Percentiles rank a stretch among this genome's conserved stretches.
These are phyloP conservation scores for Darwinula stevensoni DNA, from an alignment of 2,888 invertebrate genomes.

Conservation along the genomic window DNA sequence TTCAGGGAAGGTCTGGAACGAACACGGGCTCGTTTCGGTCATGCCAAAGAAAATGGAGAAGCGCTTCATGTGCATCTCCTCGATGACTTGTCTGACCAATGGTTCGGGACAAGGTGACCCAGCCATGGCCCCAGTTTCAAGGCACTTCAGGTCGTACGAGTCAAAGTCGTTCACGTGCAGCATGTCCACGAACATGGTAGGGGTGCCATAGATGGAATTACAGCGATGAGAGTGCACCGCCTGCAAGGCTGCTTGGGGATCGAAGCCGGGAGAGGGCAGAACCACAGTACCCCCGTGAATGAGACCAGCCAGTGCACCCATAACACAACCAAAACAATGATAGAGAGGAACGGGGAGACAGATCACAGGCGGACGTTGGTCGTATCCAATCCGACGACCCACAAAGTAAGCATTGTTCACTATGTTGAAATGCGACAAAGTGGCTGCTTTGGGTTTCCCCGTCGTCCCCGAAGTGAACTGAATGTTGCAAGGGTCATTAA, in stretches of 20 bases:
- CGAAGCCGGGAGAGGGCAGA: constrained; percentile 26
- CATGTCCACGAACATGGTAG: constrained; percentile 59
- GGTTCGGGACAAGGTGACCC: constrained; percentile 35
- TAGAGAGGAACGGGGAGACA: constrained; percentile 39
- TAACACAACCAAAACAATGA: constrained; percentile 44
- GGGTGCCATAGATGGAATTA: constrained; percentile 38
- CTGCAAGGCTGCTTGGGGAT: constrained; percentile 27
- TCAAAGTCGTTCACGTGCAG: constrained; percentile 22
- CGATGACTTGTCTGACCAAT: constrained; percentile 17
- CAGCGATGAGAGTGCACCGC: constrained; percentile 31
- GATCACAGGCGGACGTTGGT: constrained; percentile 14
- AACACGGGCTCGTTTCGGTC: constrained; percentile 27
- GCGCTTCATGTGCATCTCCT: constrained; percentile 18
- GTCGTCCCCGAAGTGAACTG: constrained; percentile 65
- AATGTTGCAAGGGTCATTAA: constrained; percentile 38
- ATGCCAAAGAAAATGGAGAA: constrained; percentile 25
- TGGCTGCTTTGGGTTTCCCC: constrained; percentile 42
- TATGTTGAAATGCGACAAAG: constrained; percentile 34
- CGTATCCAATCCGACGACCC: constrained; percentile 21
- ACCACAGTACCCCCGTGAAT: constrained; percentile 28
- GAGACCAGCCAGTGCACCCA: constrained; percentile 26
- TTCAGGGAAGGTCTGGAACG: constrained; percentile 20
- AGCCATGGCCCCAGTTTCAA: constrained; percentile 28
- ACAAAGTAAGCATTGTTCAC: constrained; percentile 41
- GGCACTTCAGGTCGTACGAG: constrained; percentile 17